Base-by-base conservation (phyloP, 2,797 vertebrate species). In the Argya squamiceps region DNA sequence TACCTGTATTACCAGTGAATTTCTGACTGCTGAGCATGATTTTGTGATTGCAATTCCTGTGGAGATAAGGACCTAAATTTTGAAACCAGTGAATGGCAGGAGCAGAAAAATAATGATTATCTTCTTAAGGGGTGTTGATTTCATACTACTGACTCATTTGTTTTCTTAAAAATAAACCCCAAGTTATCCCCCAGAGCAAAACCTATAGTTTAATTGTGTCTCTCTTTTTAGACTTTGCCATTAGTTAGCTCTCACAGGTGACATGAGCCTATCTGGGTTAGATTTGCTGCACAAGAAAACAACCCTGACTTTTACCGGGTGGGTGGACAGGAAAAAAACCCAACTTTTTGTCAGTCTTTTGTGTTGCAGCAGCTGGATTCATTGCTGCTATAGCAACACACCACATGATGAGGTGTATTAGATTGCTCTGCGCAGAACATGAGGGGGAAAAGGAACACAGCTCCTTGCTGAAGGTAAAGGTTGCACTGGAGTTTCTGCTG, bases 381-480 rank as follows among this genome's bases (percentile, higher is more conserved):
- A 98, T 97, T 97, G 99, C 98, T 99, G 92, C 99, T 98, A 99
- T 99, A 98, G 99, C 96, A 99, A 99, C 99, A 96, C 97, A 98
- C 98, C 99, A 99, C 99, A 99, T 99, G 99, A 99, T 99, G 98
- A 98, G 98, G 98, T 99, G 98, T 99, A 99, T 99, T 99, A 99
- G 98, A 99, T 99, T 99, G 98, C 99, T 98, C 98, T 98, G 98
- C 96, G 97, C 96, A 68, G 98, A 99, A 97, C 98, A 96, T 89
- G 92, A 97, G 97, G 97, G 91, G 96, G 91, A 85, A 98, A 98
- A 98, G 96, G 98, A 98, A 97, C 98, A 97, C 97, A 97, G 98
- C 98, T 97, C 97, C 97, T 97, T 98, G 93, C 89, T 97, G 97
- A 97, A 98, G 97, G 98, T 97, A 97, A 97, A 98, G 97, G 97